Evolutionary conservation across 2,888 invertebrate species (phyloP), one percentile per base, ranked within the genome.

Genomic region (Volucella inanis): DNA sequence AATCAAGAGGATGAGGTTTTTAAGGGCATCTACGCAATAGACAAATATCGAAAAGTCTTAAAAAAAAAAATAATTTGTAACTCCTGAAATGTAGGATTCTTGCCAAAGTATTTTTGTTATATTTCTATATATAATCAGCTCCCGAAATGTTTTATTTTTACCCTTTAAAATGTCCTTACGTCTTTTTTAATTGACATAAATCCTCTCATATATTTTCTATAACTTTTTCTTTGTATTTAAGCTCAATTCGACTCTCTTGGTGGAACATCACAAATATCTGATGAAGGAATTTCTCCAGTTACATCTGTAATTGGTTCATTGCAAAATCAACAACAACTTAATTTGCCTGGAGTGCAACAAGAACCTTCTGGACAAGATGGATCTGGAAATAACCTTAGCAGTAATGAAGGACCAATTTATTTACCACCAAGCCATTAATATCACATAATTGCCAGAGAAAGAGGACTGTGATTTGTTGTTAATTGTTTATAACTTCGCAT

Each of bases 171-270:
- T 57, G 39, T 15, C 39, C 39, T 57, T 39, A 41, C 12, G 10
- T 55, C n/a, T 38, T 39, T 38, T 18, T 55, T 55, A 8, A 55
- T 55, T 31, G 12, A 55, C n/a, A 15, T 14, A 49, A 14, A 49
- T 14, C n/a, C 6, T n/a, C n/a, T n/a, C 11, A n/a, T 12, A 41
- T 38, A 8, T 49, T 0, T 6, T 15, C 15, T n/a, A 15, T 15
- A n/a, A 54, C 12, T 18, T 11, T 57, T 38, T 57, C 9, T 31
- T 47, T 57, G 12, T 31, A 31, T 87, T 89, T 15, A 81, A 92
- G 92, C 91, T 64, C 91, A 92, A 91, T 92, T 91, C 77, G 92
- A 92, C 87, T 88, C 91, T 71, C 89, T 92, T 49, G 92, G 92
- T 22, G 92, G 92, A 47, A 90, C 91, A 3, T 90, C 91, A 10